Conservation (phyloP, 2,113 vertebrate species). For the Ailurus styani region DNA sequence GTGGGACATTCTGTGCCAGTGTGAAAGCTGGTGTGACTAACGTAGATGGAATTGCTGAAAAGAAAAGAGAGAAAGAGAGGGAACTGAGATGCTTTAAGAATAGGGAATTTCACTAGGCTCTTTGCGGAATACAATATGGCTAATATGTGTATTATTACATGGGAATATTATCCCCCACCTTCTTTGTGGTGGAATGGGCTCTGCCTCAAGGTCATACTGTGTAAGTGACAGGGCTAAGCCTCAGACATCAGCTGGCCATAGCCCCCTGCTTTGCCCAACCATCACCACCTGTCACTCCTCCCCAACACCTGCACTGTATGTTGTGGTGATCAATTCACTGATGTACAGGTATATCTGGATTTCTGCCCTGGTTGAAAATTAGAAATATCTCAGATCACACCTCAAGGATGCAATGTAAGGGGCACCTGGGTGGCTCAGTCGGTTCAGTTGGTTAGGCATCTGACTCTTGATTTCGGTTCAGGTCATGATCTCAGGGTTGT, state of each 20-base stretch:
- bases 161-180: not conserved
- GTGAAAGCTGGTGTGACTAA: not conserved
- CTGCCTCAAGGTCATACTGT: not conserved
- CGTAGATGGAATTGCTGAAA: not conserved
- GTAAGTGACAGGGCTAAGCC: not conserved
- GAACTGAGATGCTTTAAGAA: not conserved
- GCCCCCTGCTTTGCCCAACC: not conserved
- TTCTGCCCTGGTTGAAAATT: not conserved
- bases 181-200: not conserved
- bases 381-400: not conserved
- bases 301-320: not conserved
- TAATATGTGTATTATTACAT: not conserved
- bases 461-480: not conserved
- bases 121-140: not conserved
- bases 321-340: not conserved
- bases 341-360: not conserved
- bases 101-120: not conserved
- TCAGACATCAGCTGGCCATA: not conserved
- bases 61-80: not conserved
- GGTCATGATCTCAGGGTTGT: not conserved
- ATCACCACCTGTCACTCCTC: not conserved
- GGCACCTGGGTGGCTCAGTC: not conserved
- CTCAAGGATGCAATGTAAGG: not conserved
- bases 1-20: not conserved
- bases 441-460: not conserved